Evolutionary conservation across 2,797 vertebrate genomes (phyloP), one percentile per base, ranked within the genome.

Genomic region (Chrosomus eos): DNA sequence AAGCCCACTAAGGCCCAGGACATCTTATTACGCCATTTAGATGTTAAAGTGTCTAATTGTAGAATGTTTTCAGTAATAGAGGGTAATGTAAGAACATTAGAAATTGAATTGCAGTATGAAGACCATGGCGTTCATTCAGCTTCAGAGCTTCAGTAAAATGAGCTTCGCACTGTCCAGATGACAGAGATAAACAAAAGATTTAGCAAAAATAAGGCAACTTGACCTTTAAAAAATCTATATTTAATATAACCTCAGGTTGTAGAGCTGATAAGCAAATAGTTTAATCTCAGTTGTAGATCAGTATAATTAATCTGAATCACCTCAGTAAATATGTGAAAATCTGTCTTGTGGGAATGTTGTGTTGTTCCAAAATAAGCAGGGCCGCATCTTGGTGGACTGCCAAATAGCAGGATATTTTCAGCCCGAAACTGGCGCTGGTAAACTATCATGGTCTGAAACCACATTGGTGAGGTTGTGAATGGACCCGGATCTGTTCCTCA

Each of bases 311-410:
- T 85, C 48, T 83, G 51, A 77, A 72, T 78, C 73, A 80, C 66
- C 83, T 84, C 71, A 26, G 82, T 40, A 66, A 80, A 60, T 55
- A 79, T 87, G 83, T 58, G 53, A 82, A 72, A 87, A 71, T 78
- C 58, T 72, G 77, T 78, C 67, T 81, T 85, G 58, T 62, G 79
- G 79, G 86, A 87, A 84, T 85, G 86, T 85, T 85, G 3, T 77
- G 72, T 84, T 68, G 71, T 84, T 87, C 82, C 79, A 77, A 84
- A 87, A 87, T 67, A 87, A 84, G 66, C 82, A 58, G 31, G 28
- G 26, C 26, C 11, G 60, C 68, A 48, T 79, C 70, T 83, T 84
- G 76, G 70, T 70, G 51, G 51, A 23, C 71, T 84, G 79, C 82
- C 82, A 87, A 62, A 68, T 14, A 66, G 40, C 72, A 76, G 82